Evolutionary conservation across 2,113 vertebrate species (phyloP).

Genomic region (Labeo catla): DNA sequence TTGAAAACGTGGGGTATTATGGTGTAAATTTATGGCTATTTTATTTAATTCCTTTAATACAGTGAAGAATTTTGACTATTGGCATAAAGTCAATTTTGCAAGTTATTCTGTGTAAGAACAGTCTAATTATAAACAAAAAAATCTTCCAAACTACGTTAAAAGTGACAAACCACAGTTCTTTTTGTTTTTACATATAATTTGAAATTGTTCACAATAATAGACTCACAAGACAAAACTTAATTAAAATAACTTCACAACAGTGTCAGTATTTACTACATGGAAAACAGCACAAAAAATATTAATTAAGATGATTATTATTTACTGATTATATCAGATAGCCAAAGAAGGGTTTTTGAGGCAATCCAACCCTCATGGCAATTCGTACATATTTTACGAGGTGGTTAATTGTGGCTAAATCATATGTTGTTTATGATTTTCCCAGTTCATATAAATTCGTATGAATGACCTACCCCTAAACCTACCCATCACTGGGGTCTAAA

Average conservation of each 20-base stretch:
- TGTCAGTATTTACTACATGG: not conserved
- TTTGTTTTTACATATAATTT: not conserved
- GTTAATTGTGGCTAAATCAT: no score
- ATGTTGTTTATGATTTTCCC: no score
- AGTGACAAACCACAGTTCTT: not conserved
- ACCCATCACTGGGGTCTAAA: no score
- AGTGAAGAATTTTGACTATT: not conserved
- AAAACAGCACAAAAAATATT: not conserved
- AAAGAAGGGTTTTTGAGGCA: not conserved
- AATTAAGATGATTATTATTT: not conserved
- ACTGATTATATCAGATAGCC: not conserved
- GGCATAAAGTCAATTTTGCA: not conserved
- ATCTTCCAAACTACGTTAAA: not conserved
- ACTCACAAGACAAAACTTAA: not conserved
- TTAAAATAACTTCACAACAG: not conserved
- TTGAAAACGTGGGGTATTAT: not conserved
- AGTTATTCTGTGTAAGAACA: not conserved
- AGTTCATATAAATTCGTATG: no score
- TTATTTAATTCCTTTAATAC: not conserved
- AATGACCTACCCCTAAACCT: no score
- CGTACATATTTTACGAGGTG: no score
- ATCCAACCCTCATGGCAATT: no score
- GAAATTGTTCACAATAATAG: not conserved
- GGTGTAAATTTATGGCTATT: not conserved
- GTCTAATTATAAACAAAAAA: not conserved